Evolutionary conservation across 2,797 vertebrate species (phyloP).

Genomic region (Lerista edwardsae): DNA sequence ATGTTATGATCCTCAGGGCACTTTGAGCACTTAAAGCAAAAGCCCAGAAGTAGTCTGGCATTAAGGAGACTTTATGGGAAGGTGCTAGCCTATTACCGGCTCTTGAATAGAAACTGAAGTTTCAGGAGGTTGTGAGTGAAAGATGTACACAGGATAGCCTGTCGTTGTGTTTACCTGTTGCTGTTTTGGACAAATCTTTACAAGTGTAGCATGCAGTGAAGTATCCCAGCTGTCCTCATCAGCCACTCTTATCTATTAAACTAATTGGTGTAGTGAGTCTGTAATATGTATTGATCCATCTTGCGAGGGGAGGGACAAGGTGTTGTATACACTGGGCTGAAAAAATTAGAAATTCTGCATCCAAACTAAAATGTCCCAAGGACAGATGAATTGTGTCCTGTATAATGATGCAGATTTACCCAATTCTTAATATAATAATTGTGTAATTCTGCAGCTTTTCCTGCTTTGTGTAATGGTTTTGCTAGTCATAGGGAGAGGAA

Average conservation of each 20-base stretch:
- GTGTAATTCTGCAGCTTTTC: background rate
- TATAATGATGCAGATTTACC: background rate
- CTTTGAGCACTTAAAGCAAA: background rate
- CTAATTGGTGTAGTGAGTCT: background rate
- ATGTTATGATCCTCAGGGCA: background rate
- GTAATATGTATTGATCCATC: background rate
- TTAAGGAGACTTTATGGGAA: background rate
- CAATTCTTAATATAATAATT: background rate
- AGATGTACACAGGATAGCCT: background rate
- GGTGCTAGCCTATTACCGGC: background rate
- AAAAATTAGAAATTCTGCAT: background rate
- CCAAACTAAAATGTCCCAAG: background rate
- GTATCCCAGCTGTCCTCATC: background rate
- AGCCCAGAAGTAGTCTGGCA: background rate
- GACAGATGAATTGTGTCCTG: background rate
- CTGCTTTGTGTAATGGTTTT: background rate
- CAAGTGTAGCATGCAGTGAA: background rate
- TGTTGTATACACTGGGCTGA: background rate
- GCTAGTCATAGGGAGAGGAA: background rate
- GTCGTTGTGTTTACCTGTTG: constrained; percentile 16
- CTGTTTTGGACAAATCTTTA: background rate
- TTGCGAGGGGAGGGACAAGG: background rate
- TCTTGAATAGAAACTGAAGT: background rate
- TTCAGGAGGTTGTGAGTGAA: background rate
- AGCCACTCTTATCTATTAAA: constrained; percentile 29